Evolutionary conservation across 2,113 vertebrate genomes (phyloP), one percentile per base, ranked within the genome.

Genomic region (Trematomus loennbergii): DNA sequence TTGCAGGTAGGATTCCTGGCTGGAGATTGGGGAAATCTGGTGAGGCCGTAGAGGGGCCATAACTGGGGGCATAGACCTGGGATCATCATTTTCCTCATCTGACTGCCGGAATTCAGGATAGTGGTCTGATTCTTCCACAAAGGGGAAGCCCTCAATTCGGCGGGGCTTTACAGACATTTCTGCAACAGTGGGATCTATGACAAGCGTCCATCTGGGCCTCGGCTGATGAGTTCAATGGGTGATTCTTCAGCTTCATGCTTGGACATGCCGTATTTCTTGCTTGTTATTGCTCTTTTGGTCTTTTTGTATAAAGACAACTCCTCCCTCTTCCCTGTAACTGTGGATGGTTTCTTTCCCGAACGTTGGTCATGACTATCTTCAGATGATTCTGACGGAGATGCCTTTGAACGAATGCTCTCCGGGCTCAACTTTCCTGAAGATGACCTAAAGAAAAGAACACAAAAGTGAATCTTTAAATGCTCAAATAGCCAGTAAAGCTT

Each of bases 81-180:
- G 96, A 85, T 98, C 98, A 0, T 99, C 98, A 0, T 99, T 99
- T 91, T 99, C 98, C 91, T 99, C 98, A 0, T 99, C 98, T 0
- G 98, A 99, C 93, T 99, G 98, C 58, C 98, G 96, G 87, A 99
- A 99, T 93, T 99, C 98, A 0, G 98, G 98, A 92, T 99, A 99
- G 89, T 97, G 96, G 91, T 99, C 98, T 0, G 98, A 98, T 93
- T 99, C 98, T 90, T 99, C 97, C 1, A 98, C 98, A 40, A 99
- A 99, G n/a, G 98, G 98, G 72, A 99, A 99, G 85, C 98, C 98
- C 91, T 98, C 97, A 3, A 99, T 99, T 71, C 97, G 95, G 55
- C 98, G 92, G 0, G 95, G 95, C 92, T 97, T 98, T 72, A 96
- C 59, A 0, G 96, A 95, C 53, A 96, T 96, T 90, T 97, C 97